Evolutionary conservation across 2,797 vertebrate genomes (phyloP).

Genomic region (Sternarchorhynchus goeldii): DNA sequence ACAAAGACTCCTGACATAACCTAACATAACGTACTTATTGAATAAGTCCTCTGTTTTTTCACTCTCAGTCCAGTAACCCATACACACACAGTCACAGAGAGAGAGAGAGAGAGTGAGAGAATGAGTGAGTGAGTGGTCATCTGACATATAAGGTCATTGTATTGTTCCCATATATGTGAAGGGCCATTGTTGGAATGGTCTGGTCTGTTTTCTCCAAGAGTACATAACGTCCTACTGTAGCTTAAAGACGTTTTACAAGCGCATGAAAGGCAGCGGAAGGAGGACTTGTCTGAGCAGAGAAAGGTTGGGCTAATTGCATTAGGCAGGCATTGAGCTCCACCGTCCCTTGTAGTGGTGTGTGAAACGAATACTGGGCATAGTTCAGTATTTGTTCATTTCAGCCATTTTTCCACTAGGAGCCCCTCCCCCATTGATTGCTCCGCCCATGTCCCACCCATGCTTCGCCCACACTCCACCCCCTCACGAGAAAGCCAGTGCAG

Average conservation of each 20-base stretch:
- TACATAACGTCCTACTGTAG: slow-evolving; percentile 2
- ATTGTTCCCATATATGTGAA: slow-evolving; percentile 74
- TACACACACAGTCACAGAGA: slow-evolving; percentile 5
- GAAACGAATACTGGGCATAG: background rate
- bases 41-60: slow-evolving; percentile 12
- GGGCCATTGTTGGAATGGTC: slow-evolving; percentile 61
- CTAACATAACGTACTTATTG: background rate
- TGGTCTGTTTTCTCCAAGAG: background rate
- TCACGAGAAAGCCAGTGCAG: too few species aligned
- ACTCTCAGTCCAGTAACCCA: slow-evolving; percentile 11
- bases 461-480: too few species aligned
- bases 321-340: background rate
- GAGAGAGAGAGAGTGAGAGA: slow-evolving; percentile 53
- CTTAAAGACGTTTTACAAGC: slow-evolving; percentile 3
- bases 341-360: background rate
- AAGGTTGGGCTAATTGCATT: background rate
- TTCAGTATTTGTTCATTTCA: slow-evolving; percentile 12
- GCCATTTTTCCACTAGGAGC: background rate
- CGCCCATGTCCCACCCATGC: too few species aligned
- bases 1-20: slow-evolving; percentile 3
- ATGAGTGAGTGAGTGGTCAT: slow-evolving; percentile 77
- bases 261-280: background rate
- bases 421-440: too few species aligned
- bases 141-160: slow-evolving; percentile 74
- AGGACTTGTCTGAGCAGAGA: too few species aligned